Percentiles rank a stretch among this genome's conserved stretches.
Evolutionary conservation across 2,888 invertebrate species (phyloP).

Genomic region (Cheilosia variabilis): DNA sequence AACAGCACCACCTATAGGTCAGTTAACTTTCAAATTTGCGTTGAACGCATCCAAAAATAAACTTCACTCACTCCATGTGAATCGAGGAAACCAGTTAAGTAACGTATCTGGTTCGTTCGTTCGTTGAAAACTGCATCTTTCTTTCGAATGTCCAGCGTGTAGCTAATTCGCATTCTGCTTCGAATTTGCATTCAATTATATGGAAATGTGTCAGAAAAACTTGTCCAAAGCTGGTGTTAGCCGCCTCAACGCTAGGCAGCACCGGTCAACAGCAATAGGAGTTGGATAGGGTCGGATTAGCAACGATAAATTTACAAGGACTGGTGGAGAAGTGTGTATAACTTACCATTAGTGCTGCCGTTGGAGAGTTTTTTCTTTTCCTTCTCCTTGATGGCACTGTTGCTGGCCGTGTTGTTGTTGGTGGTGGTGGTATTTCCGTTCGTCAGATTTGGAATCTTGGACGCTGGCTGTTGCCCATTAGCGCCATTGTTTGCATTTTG

Average conservation of each 20-base stretch:
- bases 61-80: neutral
- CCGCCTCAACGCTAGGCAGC: conserved; percentile 29
- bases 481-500: conserved; percentile 80
- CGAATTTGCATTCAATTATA: neutral
- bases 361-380: conserved; percentile 81
- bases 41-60: conserved; percentile 16
- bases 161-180: conserved; percentile 1
- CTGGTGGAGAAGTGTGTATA: neutral
- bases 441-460: conserved; percentile 68
- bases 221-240: conserved; percentile 29
- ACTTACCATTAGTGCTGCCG: conserved; percentile 77
- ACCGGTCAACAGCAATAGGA: neutral
- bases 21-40: conserved; percentile 52
- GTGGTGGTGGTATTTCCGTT: conserved; percentile 27
- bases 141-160: neutral
- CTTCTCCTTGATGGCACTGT: conserved; percentile 80
- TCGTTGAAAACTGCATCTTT: conserved; percentile 36
- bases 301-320: neutral
- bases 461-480: conserved; percentile 50
- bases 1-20: conserved; percentile 24
- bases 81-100: conserved; percentile 20
- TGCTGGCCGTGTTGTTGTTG: conserved; percentile 25
- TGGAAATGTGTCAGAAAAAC: neutral
- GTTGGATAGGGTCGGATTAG: neutral
- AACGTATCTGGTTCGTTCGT: conserved; percentile 14